Evolutionary conservation across 2,797 vertebrate species (phyloP).

Genomic region (Chiropotes sagulatus): DNA sequence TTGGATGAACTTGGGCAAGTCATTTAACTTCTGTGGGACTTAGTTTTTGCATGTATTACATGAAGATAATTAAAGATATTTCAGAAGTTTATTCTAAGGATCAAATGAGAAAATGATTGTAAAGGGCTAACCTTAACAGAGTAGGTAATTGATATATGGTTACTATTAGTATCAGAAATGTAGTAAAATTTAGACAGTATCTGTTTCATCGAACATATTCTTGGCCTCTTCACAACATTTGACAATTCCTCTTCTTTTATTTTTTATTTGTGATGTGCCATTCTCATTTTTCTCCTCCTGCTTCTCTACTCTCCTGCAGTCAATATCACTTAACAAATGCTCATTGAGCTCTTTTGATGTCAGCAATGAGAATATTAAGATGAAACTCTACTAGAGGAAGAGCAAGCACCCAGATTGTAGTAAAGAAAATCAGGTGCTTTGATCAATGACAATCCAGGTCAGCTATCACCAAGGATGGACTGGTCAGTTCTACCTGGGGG

Average conservation of each 20-base stretch:
- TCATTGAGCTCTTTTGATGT: background rate
- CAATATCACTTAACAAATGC: background rate
- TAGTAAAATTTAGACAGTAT: background rate
- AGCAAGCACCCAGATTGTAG: background rate
- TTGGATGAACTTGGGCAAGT: background rate
- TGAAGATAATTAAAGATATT: background rate
- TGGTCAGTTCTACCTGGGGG: background rate
- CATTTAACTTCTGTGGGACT: background rate
- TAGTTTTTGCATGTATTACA: background rate
- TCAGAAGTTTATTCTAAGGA: background rate
- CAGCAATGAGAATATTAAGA: background rate
- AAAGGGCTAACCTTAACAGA: background rate
- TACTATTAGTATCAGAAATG: background rate
- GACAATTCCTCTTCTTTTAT: background rate
- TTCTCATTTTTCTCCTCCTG: background rate
- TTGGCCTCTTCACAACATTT: background rate
- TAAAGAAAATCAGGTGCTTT: background rate
- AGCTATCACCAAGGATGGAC: background rate
- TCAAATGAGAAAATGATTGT: background rate
- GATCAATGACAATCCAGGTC: background rate
- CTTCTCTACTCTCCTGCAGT: background rate
- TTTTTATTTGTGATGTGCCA: background rate
- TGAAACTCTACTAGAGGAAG: background rate
- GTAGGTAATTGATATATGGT: accelerated
- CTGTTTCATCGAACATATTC: background rate